Evolutionary conservation across 2,797 vertebrate species (phyloP).

Genomic region (Crocidura indochinensis): DNA sequence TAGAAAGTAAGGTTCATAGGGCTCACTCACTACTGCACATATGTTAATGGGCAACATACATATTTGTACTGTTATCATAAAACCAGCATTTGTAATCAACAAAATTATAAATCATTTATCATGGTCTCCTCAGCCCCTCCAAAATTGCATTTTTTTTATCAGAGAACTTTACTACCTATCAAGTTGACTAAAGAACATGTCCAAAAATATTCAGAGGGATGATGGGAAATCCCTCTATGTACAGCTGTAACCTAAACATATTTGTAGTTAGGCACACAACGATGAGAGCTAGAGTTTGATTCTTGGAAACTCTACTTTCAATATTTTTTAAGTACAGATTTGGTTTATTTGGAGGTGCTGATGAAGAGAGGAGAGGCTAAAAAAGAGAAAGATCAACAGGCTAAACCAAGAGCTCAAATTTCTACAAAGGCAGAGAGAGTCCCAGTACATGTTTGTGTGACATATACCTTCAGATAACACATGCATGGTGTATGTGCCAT

Average conservation of each 20-base stretch:
- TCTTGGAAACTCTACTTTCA: background rate
- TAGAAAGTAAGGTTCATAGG: background rate
- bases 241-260: slow-evolving; percentile 12
- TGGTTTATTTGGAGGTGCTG: too few relatives aligned
- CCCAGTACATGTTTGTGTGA: too few relatives aligned
- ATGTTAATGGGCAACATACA: background rate
- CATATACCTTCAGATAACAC: too few relatives aligned
- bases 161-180: background rate
- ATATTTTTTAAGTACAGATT: background rate
- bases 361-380: too few relatives aligned
- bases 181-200: slow-evolving; percentile 17
- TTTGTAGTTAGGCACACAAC: background rate
- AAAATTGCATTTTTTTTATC: background rate
- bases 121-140: background rate
- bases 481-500: too few relatives aligned
- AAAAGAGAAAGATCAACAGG: too few relatives aligned
- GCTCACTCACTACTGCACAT: background rate
- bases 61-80: slow-evolving; percentile 15
- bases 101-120: slow-evolving; percentile 22
- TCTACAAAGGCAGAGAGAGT: too few relatives aligned
- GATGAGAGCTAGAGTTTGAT: background rate
- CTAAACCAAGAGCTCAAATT: too few relatives aligned
- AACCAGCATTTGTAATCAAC: slow-evolving; percentile 16
- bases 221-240: background rate
- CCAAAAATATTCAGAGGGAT: background rate